phyloP scores from a whole-genome alignment of 1,140 invertebrate species.

The Hyposmocoma kahamanoa region DNA sequence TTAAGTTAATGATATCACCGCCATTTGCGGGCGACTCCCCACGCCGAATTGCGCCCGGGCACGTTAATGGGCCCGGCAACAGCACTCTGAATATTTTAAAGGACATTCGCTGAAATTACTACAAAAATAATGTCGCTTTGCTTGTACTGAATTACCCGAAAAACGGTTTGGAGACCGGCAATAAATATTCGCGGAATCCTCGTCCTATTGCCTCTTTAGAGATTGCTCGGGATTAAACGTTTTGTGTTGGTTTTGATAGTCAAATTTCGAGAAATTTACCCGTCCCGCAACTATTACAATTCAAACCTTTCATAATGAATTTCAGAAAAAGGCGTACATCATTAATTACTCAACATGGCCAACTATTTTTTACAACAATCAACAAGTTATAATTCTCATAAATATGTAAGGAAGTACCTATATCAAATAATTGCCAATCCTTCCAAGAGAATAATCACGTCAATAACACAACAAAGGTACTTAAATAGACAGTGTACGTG shows the following conservation, averaged over 20 bases:
- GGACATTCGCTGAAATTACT: constrained; percentile 71
- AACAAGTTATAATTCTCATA: no score
- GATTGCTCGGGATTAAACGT: constrained; percentile 63
- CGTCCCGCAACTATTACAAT: no score
- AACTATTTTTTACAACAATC: no score
- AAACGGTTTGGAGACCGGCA: constrained; percentile 63
- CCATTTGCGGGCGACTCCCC: constrained; percentile 63
- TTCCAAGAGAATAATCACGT: no score
- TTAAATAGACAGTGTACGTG: constrained; percentile 1
- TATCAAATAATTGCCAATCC: no score
- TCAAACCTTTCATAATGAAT: no score
- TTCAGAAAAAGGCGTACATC: no score
- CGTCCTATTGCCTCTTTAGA: constrained; percentile 57
- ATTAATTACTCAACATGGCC: no score
- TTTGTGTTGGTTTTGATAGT: constrained; percentile 27
- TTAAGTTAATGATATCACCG: constrained; percentile 70
- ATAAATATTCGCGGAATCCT: constrained; percentile 67
- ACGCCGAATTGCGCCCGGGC: constrained; percentile 63
- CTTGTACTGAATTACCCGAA: constrained; percentile 69
- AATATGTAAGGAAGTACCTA: no score
- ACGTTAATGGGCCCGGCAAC: constrained; percentile 68
- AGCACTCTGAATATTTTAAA: constrained; percentile 71
- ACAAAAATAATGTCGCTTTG: constrained; percentile 71
- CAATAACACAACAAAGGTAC: not conserved
- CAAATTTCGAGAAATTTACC: constrained; percentile 16